These are phyloP conservation scores for Sebastes nivosus DNA, from an alignment of 2,797 vertebrate species.

Conservation along the genomic window DNA sequence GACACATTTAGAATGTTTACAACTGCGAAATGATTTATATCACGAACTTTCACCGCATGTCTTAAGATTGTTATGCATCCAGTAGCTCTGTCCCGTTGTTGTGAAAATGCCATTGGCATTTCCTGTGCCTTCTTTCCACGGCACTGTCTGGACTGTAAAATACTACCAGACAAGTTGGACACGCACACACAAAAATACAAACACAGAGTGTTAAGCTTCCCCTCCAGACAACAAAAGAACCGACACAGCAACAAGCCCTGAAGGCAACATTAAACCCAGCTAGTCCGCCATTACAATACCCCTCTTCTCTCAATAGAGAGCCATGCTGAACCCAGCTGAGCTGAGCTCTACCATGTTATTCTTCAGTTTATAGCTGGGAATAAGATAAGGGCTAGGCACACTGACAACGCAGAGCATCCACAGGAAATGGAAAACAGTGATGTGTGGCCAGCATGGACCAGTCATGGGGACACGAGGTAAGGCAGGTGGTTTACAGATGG, in stretches of 20 bases:
- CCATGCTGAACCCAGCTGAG: conserved; percentile 32
- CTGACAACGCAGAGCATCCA: conserved; percentile 23
- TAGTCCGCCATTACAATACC: conserved; percentile 57
- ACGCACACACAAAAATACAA: conserved; percentile 38
- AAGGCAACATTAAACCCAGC: conserved; percentile 68
- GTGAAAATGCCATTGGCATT: conserved; percentile 57
- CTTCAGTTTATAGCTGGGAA: conserved; percentile 18
- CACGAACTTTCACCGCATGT: conserved; percentile 5
- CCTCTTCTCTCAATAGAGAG: conserved; percentile 45
- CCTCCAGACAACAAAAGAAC: conserved; percentile 71
- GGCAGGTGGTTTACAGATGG: conserved; percentile 70
- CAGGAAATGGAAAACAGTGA: conserved; percentile 52
- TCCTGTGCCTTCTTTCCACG: conserved; percentile 54
- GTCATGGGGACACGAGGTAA: conserved; percentile 35
- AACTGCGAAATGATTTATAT: neutral
- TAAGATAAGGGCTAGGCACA: conserved; percentile 25
- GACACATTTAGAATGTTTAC: too few species aligned
- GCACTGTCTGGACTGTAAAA: conserved; percentile 45
- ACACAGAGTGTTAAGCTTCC: conserved; percentile 62
- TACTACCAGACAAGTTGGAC: conserved; percentile 57
- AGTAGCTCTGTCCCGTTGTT: conserved; percentile 24
- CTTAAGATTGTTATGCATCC: conserved; percentile 12
- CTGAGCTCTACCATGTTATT: conserved; percentile 27
- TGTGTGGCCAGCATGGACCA: conserved; percentile 41
- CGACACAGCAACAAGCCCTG: conserved; percentile 64